A percentile compares a stretch with the other conserved stretches of the same genome.
These are phyloP conservation scores for Perca flavescens DNA, from an alignment of 2,113 vertebrate genomes.

Conservation along the genomic window DNA sequence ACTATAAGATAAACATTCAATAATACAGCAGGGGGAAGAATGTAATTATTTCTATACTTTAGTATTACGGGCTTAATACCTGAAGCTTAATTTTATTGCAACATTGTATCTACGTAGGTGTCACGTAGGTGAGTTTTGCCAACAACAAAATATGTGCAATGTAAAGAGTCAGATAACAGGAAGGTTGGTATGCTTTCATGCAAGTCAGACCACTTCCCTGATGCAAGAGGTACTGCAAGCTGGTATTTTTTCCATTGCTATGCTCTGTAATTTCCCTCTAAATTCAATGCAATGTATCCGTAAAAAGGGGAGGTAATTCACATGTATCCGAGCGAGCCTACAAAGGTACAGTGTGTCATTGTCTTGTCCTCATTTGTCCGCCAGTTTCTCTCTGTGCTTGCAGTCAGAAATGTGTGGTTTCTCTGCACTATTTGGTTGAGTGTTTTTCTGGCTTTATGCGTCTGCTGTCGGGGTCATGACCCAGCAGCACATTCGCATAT, in stretches of 20 bases:
- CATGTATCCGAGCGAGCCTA: background rate
- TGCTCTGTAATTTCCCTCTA: background rate
- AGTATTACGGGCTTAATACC: background rate
- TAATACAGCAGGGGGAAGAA: background rate
- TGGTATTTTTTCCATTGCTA: background rate
- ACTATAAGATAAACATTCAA: constrained; percentile 37
- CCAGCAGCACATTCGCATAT: constrained; percentile 45
- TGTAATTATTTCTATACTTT: constrained; percentile 25
- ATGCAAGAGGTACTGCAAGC: background rate
- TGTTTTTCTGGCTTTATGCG: background rate
- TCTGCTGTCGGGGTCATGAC: constrained; percentile 50
- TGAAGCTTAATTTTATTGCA: background rate
- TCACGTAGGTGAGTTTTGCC: background rate
- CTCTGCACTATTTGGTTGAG: constrained; percentile 24
- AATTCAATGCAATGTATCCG: background rate
- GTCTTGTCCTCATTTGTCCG: background rate
- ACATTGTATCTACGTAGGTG: background rate
- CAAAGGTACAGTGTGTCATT: background rate
- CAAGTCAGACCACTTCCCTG: constrained; percentile 45
- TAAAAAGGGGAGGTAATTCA: background rate
- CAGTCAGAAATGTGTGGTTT: constrained; percentile 23
- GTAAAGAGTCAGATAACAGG: constrained; percentile 32
- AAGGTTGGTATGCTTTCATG: constrained; percentile 28
- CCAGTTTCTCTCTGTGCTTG: background rate
- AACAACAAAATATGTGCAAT: background rate